phyloP scores from a whole-genome alignment of 2,888 invertebrate genomes.

The Gymnosoma rotundatum region DNA sequence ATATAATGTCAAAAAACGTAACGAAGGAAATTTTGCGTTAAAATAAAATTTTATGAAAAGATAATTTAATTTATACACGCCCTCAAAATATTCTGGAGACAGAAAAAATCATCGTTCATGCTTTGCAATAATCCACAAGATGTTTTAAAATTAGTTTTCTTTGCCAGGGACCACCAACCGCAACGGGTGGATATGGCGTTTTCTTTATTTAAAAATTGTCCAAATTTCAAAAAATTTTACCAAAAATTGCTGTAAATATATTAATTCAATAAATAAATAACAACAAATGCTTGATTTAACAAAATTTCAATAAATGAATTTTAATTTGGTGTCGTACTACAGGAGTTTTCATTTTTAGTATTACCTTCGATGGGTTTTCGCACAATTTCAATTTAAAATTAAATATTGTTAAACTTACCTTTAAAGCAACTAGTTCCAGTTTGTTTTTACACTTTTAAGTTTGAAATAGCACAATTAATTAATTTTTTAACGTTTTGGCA shows the following conservation, averaged over 20 bases:
- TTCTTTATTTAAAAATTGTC: not conserved
- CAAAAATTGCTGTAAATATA: no score
- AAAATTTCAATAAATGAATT: not conserved
- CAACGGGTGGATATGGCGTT: not conserved
- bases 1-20: constrained; percentile 59
- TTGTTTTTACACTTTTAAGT: not conserved
- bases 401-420: constrained; percentile 47
- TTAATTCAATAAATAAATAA: no score
- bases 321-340: constrained; percentile 17
- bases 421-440: not conserved
- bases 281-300: not conserved
- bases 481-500: constrained; percentile 47
- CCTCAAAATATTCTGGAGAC: not conserved
- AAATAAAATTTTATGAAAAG: constrained; percentile 33
- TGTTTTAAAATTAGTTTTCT: no score
- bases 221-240: no score
- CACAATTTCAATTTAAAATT: constrained; percentile 39
- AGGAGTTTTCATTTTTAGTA: not conserved
- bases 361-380: constrained; percentile 27
- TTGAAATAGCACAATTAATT: constrained; percentile 3
- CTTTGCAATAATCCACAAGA: not conserved
- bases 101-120: not conserved
- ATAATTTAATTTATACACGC: not conserved
- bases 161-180: constrained; percentile 5
- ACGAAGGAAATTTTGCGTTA: constrained; percentile 62